A percentile compares a stretch with the other conserved stretches of the same genome.
phyloP scores from a whole-genome alignment of 2,797 vertebrate species.

The Labroides dimidiatus region DNA sequence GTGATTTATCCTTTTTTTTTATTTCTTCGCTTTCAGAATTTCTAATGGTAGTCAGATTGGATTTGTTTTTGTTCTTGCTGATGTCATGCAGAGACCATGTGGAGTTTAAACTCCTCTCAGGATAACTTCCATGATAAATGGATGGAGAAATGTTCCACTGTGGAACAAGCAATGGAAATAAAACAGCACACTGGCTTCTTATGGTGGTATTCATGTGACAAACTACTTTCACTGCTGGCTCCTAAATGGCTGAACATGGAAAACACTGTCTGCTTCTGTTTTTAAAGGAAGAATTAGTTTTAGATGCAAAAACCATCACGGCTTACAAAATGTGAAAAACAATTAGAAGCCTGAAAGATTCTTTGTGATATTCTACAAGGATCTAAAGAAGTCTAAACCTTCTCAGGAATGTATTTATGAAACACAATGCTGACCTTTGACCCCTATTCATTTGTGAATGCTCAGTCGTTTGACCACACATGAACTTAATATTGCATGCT shows the following conservation, averaged over 20 bases:
- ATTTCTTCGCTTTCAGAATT: not conserved
- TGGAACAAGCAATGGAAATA: not conserved
- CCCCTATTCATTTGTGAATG: not conserved
- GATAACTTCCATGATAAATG: not conserved
- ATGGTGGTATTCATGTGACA: not conserved
- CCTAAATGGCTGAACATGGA: not conserved
- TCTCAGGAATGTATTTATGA: slow-evolving; percentile 2
- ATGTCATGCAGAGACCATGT: not conserved
- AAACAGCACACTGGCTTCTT: not conserved
- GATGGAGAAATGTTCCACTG: not conserved
- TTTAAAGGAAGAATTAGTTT: not conserved
- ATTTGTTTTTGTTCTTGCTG: not conserved
- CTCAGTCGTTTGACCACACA: not conserved
- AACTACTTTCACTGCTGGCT: not conserved
- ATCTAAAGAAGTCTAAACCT: not conserved
- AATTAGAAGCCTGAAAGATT: not conserved
- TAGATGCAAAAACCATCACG: not conserved
- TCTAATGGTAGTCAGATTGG: not conserved
- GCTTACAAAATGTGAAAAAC: not conserved
- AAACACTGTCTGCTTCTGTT: not conserved
- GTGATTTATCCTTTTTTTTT: not conserved
- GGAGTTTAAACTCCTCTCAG: not conserved
- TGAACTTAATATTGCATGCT: not conserved
- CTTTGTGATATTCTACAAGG: not conserved
- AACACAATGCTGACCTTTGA: slow-evolving; percentile 18